These are phyloP conservation scores for Eufriesea mexicana DNA, from an alignment of 1,140 invertebrate genomes.

Conservation along the genomic window DNA sequence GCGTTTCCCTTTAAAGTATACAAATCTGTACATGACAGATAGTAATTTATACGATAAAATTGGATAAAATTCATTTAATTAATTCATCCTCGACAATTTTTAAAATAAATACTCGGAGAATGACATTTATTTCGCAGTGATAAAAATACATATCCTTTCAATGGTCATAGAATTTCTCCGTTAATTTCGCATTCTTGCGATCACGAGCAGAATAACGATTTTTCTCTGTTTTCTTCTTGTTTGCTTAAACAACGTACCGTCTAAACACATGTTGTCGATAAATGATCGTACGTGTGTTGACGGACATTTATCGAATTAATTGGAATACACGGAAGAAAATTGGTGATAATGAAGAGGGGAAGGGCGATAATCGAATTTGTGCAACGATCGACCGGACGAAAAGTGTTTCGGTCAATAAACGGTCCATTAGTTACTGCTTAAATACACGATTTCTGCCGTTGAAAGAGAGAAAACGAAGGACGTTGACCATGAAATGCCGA, in stretches of 20 bases:
- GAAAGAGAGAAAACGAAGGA: slow-evolving; percentile 43
- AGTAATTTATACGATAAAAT: too few species aligned
- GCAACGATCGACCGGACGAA: slow-evolving; percentile 46
- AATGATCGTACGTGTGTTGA: not conserved
- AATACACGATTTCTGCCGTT: slow-evolving; percentile 60
- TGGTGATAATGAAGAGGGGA: slow-evolving; percentile 51
- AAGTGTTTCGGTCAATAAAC: slow-evolving; percentile 66
- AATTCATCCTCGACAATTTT: too few species aligned
- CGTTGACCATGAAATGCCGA: slow-evolving; percentile 54
- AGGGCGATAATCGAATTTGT: slow-evolving; percentile 63
- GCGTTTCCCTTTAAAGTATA: too few species aligned
- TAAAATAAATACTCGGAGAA: too few species aligned
- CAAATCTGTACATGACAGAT: too few species aligned
- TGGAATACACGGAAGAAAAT: slow-evolving; percentile 5
- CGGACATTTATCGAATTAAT: slow-evolving; percentile 17
- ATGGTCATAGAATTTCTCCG: not conserved
- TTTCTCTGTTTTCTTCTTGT: too few species aligned
- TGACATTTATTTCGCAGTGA: too few species aligned
- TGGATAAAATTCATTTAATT: too few species aligned
- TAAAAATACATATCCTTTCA: too few species aligned
- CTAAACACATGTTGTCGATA: not conserved
- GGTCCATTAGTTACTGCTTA: slow-evolving; percentile 65
- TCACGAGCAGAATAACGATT: too few species aligned
- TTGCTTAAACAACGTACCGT: not conserved
- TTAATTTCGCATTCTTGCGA: not conserved